phyloP scores from a whole-genome alignment of 2,113 vertebrate genomes.

The Microtus richardsoni region DNA sequence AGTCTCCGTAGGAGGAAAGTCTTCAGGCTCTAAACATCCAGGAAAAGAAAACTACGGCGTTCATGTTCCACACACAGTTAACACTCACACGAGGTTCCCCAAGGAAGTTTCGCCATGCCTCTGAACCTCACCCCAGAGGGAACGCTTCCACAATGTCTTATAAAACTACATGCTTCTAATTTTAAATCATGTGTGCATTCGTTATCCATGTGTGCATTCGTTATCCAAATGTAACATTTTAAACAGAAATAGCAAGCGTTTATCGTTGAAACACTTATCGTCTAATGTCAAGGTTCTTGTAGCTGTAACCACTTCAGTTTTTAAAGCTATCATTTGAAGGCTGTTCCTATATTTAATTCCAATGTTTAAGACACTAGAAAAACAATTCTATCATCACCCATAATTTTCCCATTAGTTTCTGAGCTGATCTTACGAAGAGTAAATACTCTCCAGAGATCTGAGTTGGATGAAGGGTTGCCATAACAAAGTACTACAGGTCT shows the following conservation, averaged over 20 bases:
- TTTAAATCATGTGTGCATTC: conserved; percentile 27
- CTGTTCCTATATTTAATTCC: neutral
- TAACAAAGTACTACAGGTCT: neutral
- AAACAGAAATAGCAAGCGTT: neutral
- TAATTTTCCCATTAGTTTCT: conserved; percentile 24
- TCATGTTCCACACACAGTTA: neutral
- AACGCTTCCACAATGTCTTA: neutral
- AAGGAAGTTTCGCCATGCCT: neutral
- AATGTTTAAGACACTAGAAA: conserved; percentile 29
- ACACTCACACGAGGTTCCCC: neutral
- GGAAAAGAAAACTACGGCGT: too few relatives aligned
- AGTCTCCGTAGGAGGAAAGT: neutral
- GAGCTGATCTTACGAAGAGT: conserved; percentile 3
- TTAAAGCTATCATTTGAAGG: neutral
- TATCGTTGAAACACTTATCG: neutral
- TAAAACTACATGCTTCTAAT: conserved; percentile 4
- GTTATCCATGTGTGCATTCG: conserved; percentile 34
- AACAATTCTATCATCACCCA: neutral
- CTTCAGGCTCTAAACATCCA: neutral
- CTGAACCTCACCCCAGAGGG: neutral
- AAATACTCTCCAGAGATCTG: neutral
- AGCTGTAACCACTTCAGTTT: neutral
- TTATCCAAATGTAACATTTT: conserved; percentile 36
- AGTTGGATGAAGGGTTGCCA: neutral
- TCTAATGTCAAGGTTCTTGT: neutral